Base-by-base conservation (phyloP, 2,797 vertebrate species). In the Coluber constrictor region DNA sequence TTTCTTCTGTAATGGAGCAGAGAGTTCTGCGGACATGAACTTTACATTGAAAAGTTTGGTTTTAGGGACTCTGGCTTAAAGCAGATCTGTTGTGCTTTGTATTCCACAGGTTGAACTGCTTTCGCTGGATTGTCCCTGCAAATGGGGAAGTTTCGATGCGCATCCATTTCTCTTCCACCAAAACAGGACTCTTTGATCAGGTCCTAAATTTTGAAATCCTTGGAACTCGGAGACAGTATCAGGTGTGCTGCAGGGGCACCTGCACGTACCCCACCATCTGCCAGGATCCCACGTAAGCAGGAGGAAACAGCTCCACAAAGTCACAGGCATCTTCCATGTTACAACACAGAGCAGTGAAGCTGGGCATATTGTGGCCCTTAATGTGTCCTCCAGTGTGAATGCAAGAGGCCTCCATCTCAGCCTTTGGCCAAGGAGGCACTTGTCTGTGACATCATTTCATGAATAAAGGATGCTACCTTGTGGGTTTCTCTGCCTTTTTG, bases 121-220 rank as follows among this genome's bases (percentile, higher is more conserved):
- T 97, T 96, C 98, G 98, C 23, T 99, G 99, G 99, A 95, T 98
- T 0, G 98, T 98, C 29, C 98, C 98, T 5, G 96, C 98, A 61
- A 95, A 91, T 0, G 96, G 97, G 0, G 96, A 98, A 94, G 97
- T 99, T 90, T 90, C 94, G 0, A 91, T 99, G 91, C 98, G 96
- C 94, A 89, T 99, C 32, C 97, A 96, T 95, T 99, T 99, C 96
- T 97, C 97, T 88, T 98, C 99, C 6, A 87, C 59, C 0, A 93
- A 93, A 2, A 57, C 92, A 0, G 99, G 98, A 9, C 97, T 90
- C 3, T 99, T 98, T 96, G 97, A 98, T 27, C 98, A 99, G 95
- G 98, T 94, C 0, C 97, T 99, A 89, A 98, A 97, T 94, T 99
- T 99, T 95, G 99, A 99, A 96, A 86, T 99, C 16, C 91, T 98